phyloP scores from a whole-genome alignment of 2,888 invertebrate genomes.

The Dasypogon diadema region DNA sequence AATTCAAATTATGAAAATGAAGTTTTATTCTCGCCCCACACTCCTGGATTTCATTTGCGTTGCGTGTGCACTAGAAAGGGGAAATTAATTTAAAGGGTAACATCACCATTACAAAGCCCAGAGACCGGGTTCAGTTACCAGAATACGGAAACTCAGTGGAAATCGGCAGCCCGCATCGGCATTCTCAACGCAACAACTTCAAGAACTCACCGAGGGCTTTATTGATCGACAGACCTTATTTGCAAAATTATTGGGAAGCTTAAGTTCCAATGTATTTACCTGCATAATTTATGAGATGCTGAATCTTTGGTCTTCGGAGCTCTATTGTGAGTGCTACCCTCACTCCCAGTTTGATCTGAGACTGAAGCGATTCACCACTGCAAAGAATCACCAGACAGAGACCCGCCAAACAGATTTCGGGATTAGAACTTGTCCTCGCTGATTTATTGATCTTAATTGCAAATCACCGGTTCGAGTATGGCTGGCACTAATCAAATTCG shows the following conservation, averaged over 20 bases:
- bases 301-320: conserved; percentile 23
- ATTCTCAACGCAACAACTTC: not conserved
- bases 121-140: conserved; percentile 1
- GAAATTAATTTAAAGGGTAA: conserved; percentile 50
- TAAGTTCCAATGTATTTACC: conserved; percentile 40
- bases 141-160: not conserved
- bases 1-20: conserved; percentile 54
- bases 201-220: conserved; percentile 29
- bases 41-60: conserved; percentile 10
- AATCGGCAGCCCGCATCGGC: conserved; percentile 1
- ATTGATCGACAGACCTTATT: conserved; percentile 49
- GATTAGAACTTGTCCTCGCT: conserved; percentile 49
- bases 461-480: conserved; percentile 37
- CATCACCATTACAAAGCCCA: conserved; percentile 36
- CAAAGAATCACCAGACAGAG: not conserved
- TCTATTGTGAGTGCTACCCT: conserved; percentile 28
- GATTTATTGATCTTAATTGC: conserved; percentile 51
- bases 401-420: conserved; percentile 36
- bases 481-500: conserved; percentile 42
- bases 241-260: conserved; percentile 42
- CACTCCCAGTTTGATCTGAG: conserved; percentile 21
- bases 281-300: conserved; percentile 46
- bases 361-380: not conserved
- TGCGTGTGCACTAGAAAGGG: conserved; percentile 47
- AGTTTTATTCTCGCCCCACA: conserved; percentile 6